These are phyloP conservation scores for Choristoneura rosaceana DNA, from an alignment of 2,888 invertebrate genomes.

Conservation along the genomic window DNA sequence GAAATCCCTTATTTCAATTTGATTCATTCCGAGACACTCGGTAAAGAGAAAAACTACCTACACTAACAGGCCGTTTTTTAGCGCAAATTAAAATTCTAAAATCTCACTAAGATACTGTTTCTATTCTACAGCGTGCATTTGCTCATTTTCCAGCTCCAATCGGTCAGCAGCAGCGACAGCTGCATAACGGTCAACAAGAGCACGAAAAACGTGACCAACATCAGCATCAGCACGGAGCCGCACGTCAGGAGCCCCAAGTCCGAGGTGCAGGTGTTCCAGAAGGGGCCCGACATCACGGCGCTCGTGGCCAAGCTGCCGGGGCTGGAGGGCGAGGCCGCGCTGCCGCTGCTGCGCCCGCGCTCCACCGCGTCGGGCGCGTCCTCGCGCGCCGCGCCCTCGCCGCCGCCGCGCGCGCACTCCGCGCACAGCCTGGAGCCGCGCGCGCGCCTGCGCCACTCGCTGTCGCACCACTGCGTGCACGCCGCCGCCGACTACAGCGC, in stretches of 20 bases:
- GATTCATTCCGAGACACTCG: too few relatives aligned
- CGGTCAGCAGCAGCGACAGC: constrained; percentile 74
- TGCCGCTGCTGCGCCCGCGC: constrained; percentile 82
- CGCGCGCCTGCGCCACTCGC: constrained; percentile 74
- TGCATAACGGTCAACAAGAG: constrained; percentile 85
- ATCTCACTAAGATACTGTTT: too few relatives aligned
- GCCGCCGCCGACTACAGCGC: constrained; percentile 83
- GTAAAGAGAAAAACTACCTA: too few relatives aligned
- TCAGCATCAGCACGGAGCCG: constrained; percentile 88
- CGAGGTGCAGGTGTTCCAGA: constrained; percentile 89
- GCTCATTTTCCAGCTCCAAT: constrained; percentile 64
- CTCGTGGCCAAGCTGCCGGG: constrained; percentile 88
- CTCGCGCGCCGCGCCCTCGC: constrained; percentile 76
- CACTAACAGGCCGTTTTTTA: too few relatives aligned
- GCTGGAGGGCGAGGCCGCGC: constrained; percentile 74
- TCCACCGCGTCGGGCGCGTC: constrained; percentile 86
- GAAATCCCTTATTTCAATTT: too few relatives aligned
- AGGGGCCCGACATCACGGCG: constrained; percentile 92
- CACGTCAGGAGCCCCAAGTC: constrained; percentile 75
- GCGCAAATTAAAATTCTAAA: too few relatives aligned
- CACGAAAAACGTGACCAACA: constrained; percentile 89
- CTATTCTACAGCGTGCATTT: not conserved
- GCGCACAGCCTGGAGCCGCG: constrained; percentile 80
- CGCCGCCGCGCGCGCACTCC: constrained; percentile 74
- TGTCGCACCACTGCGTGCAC: constrained; percentile 80